Conservation (phyloP, 2,113 vertebrate species). For the Podarcis muralis region DNA sequence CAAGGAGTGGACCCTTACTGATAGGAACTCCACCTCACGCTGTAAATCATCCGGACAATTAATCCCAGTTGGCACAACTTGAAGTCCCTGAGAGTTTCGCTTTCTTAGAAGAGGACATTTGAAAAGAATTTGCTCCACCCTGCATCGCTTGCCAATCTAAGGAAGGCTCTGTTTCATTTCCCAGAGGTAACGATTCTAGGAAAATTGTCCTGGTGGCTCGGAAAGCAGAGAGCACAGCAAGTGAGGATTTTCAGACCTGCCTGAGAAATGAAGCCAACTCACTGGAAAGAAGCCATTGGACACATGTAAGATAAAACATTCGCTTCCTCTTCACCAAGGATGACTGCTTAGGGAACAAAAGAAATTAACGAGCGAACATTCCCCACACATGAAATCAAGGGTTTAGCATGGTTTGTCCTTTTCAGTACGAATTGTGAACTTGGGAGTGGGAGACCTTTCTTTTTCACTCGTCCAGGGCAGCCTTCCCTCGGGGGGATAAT, state of each 20-base stretch:
- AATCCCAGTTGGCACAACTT: constrained; percentile 45
- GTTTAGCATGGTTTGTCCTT: background rate
- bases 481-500: too few relatives aligned
- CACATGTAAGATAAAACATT: background rate
- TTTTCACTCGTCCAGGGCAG: too few relatives aligned
- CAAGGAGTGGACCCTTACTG: constrained; percentile 40
- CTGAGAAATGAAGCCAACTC: background rate
- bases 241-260: accelerated
- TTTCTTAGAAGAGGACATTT: constrained; percentile 26
- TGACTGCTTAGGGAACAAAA: background rate
- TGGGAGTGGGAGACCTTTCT: background rate
- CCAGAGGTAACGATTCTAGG: constrained; percentile 13
- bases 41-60: constrained; percentile 62
- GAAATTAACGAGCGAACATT: background rate
- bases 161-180: background rate
- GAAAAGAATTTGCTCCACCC: constrained; percentile 40
- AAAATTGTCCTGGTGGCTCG: background rate
- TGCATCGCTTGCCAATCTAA: constrained; percentile 27
- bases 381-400: background rate
- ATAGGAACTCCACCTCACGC: constrained; percentile 45
- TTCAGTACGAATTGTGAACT: background rate
- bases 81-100: constrained; percentile 21
- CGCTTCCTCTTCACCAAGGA: background rate
- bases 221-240: background rate
- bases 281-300: background rate